Evolutionary conservation across 2,888 invertebrate genomes (phyloP).

Genomic region (Pollenia labialis): DNA sequence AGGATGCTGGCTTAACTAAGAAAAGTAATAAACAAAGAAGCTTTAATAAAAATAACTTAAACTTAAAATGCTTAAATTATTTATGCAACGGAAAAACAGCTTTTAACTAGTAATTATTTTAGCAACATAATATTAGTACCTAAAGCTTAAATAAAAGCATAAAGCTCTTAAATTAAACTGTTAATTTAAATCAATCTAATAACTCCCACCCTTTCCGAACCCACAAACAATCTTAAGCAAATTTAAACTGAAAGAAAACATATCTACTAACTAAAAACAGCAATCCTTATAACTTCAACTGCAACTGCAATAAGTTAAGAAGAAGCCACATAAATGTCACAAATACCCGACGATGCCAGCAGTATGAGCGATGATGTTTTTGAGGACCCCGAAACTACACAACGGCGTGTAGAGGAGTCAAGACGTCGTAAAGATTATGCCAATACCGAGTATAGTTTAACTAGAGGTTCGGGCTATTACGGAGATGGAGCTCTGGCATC

Average conservation of each 20-base stretch:
- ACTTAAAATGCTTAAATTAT: neutral
- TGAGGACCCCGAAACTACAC: slow-evolving; percentile 86
- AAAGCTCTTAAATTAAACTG: slow-evolving; percentile 30
- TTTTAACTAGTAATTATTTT: slow-evolving; percentile 7
- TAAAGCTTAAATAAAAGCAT: slow-evolving; percentile 23
- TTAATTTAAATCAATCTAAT: slow-evolving; percentile 30
- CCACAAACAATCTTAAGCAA: slow-evolving; percentile 30
- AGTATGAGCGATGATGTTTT: slow-evolving; percentile 93
- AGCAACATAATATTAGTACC: neutral
- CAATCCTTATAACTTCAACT: slow-evolving; percentile 29
- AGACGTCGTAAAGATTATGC: slow-evolving; percentile 77
- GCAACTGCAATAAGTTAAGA: slow-evolving; percentile 9
- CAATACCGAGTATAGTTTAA: slow-evolving; percentile 71
- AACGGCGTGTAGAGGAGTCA: slow-evolving; percentile 80
- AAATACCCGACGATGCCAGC: slow-evolving; percentile 88
- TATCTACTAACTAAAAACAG: slow-evolving; percentile 53
- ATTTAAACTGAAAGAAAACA: slow-evolving; percentile 20
- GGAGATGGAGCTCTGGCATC: slow-evolving; percentile 76
- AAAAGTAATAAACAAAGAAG: neutral
- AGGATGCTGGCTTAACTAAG: slow-evolving; percentile 16
- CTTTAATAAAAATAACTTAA: slow-evolving; percentile 24
- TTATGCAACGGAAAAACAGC: neutral
- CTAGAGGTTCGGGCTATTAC: slow-evolving; percentile 75
- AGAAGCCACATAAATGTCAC: slow-evolving; percentile 83
- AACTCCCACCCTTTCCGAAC: slow-evolving; percentile 45